phyloP scores from a whole-genome alignment of 2,113 vertebrate genomes.

The Pseudorectes ferrugineus region DNA sequence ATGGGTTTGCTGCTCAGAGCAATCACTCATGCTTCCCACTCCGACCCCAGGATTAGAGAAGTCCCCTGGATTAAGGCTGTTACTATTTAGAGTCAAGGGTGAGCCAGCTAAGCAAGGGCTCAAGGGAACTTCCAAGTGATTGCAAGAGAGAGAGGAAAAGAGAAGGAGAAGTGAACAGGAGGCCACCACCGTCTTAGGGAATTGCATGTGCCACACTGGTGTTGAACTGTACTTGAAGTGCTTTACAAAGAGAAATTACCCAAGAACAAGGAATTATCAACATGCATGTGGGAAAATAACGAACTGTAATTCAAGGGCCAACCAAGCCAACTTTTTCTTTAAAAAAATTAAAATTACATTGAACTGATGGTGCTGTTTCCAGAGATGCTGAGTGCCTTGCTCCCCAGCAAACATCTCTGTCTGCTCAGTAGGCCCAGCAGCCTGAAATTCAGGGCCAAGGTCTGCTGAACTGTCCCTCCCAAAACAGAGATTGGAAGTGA shows the following conservation, averaged over 20 bases:
- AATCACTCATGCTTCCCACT: not conserved
- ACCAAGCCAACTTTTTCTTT: not conserved
- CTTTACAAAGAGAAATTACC: not conserved
- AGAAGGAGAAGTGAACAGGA: not conserved
- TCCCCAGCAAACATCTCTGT: not conserved
- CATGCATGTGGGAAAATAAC: not conserved
- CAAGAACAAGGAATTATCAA: not conserved
- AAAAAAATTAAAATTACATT: not conserved
- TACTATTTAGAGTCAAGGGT: conserved; percentile 41
- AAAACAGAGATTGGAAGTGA: not conserved
- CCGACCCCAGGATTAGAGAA: conserved; percentile 11
- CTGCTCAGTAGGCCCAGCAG: not conserved
- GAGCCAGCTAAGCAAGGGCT: conserved; percentile 10
- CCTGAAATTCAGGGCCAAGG: not conserved
- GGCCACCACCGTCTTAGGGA: not conserved
- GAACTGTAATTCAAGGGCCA: not conserved
- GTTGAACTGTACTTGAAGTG: not conserved
- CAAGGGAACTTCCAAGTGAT: not conserved
- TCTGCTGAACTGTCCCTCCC: not conserved
- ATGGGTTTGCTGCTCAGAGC: conserved; percentile 38
- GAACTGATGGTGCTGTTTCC: not conserved
- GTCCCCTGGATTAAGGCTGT: conserved; percentile 46
- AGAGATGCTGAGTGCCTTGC: not conserved
- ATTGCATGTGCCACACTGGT: not conserved
- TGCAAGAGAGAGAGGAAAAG: not conserved